Evolutionary conservation across 2,797 vertebrate genomes (phyloP).

Genomic region (Falco naumanni): DNA sequence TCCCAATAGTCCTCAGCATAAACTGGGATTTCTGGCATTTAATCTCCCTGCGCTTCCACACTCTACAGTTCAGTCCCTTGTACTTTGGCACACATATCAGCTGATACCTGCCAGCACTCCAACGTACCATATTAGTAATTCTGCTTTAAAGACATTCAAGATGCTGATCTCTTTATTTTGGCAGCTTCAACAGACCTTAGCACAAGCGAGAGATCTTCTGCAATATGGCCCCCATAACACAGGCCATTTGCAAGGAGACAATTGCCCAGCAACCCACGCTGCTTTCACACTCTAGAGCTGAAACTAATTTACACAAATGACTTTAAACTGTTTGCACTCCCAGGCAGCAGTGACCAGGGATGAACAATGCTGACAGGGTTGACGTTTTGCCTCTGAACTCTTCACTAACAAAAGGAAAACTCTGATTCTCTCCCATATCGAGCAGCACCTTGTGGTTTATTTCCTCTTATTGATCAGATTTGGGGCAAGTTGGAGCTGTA

Average conservation of each 20-base stretch:
- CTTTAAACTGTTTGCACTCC: background rate
- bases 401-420: background rate
- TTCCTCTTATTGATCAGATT: background rate
- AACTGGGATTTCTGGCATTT: background rate
- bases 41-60: background rate
- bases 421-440: background rate
- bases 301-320: background rate
- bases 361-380: background rate
- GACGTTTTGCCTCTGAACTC: background rate
- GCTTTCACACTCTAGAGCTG: background rate
- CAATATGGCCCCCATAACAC: background rate
- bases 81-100: background rate
- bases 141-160: background rate
- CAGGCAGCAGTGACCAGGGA: background rate
- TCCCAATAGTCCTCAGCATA: background rate
- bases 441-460: background rate
- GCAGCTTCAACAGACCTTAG: background rate
- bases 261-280: background rate
- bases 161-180: background rate
- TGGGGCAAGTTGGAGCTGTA: background rate
- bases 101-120: background rate
- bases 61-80: background rate
- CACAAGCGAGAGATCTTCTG: background rate
- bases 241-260: background rate
- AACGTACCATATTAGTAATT: background rate